Percentiles rank a stretch among this genome's conserved stretches.
These are phyloP conservation scores for Drosophila differens DNA, from an alignment of 2,888 invertebrate genomes.

Conservation along the genomic window DNA sequence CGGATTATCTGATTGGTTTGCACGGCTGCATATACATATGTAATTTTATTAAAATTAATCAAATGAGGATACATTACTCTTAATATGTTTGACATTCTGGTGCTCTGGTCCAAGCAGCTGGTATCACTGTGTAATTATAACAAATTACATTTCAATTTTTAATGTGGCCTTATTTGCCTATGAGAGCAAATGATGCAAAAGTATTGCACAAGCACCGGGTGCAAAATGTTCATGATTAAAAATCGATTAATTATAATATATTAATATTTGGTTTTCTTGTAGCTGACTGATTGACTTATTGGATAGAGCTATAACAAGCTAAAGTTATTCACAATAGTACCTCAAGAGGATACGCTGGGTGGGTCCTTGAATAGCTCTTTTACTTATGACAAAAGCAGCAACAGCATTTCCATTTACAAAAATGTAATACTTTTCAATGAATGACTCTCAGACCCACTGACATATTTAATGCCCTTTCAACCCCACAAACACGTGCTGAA, in stretches of 20 bases:
- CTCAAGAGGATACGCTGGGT: not conserved
- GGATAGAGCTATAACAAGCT: not conserved
- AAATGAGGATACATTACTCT: constrained; percentile 48
- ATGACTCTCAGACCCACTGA: constrained; percentile 37
- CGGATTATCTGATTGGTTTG: not conserved
- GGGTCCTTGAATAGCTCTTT: not conserved
- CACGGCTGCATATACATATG: not conserved
- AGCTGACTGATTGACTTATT: not conserved
- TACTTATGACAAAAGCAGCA: not conserved
- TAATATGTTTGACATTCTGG: constrained; percentile 46
- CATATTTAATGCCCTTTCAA: constrained; percentile 45
- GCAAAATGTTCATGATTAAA: constrained; percentile 54
- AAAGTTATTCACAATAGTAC: not conserved
- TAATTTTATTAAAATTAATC: constrained; percentile 68
- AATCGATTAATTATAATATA: constrained; percentile 68
- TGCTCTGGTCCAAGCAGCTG: not conserved
- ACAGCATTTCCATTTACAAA: not conserved
- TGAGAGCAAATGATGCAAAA: constrained; percentile 42
- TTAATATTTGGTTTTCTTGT: constrained; percentile 35
- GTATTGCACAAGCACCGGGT: constrained; percentile 14
- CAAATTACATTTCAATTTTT: constrained; percentile 53
- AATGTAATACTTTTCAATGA: constrained; percentile 24
- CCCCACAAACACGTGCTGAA: constrained; percentile 25
- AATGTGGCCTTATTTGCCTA: constrained; percentile 62
- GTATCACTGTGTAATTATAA: constrained; percentile 42